Base-by-base conservation (phyloP, 1,140 invertebrate genomes). In the Apis mellifera region DNA sequence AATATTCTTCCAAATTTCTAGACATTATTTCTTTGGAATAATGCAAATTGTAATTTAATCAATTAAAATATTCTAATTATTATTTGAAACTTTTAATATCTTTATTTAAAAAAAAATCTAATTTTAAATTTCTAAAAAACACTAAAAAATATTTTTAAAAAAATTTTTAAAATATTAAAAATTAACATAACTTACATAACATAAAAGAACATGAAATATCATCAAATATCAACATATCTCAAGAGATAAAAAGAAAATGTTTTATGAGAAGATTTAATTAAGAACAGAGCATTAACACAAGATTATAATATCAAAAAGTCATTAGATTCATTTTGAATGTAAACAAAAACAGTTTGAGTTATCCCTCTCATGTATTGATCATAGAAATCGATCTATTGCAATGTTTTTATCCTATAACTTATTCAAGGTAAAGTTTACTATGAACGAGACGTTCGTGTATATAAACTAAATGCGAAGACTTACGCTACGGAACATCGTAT, bases 341-440 rank as follows among this genome's bases (percentile, higher is more conserved):
- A 26, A 62, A 54, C 50, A 48, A 62, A 32, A 74, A 19, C n/a
- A 9, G 2, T 77, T 77, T 57, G 26, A 23, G 1, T 65, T 65
- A 15, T 19, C 52, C 17, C n/a, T 64, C 60, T 26, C 12, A 1
- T 50, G 12, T 57, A 21, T 21, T 64, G 64, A 55, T 66, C 23
- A 48, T 57, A 55, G 13, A 32, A 23, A 76, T 75, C 12, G n/a
- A 21, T 12, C 19, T 26, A 62, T 52, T 65, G 42, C 50, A 21
- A n/a, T 54, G 59, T 55, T 77, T 42, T 68, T 52, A 48, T 23
- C 42, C 26, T 19, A 21, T 32, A 42, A 60, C 64, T 62, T 62
- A 9, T 26, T 77, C 59, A 77, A 65, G 74, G 69, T 72, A 52
- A 79, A 54, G 69, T 54, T 26, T 32, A 62, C 69, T 79, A 26